Evolutionary conservation across 2,888 invertebrate genomes (phyloP), one percentile per base, ranked within the genome.

Genomic region (Seira ritae): DNA sequence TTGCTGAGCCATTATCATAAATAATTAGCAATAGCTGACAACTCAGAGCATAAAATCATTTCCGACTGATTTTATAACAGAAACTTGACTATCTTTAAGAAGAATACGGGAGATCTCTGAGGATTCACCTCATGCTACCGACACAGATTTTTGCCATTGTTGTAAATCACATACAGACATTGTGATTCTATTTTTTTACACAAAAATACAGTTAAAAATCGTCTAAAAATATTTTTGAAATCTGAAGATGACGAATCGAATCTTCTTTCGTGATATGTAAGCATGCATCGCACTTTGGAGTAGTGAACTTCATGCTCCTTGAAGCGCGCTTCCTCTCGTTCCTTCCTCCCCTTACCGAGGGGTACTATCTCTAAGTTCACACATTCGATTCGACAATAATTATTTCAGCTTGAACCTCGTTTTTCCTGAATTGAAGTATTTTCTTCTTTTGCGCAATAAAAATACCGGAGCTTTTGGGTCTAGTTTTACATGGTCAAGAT

Each of bases 251-350:
- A 42, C 42, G 42, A 42, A 42, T 62, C 20, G 62, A 62, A 62
- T 62, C 20, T 22, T 22, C 20, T 62, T 74, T 73, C 19, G 12
- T 75, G 23, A 62, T n/a, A n/a, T n/a, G 42, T 50, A 42, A 8
- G 15, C 69, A 20, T 22, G 46, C 15, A 42, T 37, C 22, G n/a
- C 23, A 22, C 65, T 70, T 42, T 17, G 67, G 72, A 37, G 77
- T 77, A 83, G 73, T 87, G 86, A 86, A 88, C 88, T 88, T 87
- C 86, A 88, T 86, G 88, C 87, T 88, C 86, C 83, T 76, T 87
- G 85, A 84, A 87, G 87, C 88, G 84, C 80, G 84, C 85, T 87
- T 88, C 88, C 88, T 86, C 80, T 70, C 60, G 69, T 55, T 15
- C 6, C 55, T 17, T 42, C 24, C 70, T 60, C 68, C 50, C 50